phyloP scores from a whole-genome alignment of 2,113 vertebrate genomes.

The Corythornis cristatus region DNA sequence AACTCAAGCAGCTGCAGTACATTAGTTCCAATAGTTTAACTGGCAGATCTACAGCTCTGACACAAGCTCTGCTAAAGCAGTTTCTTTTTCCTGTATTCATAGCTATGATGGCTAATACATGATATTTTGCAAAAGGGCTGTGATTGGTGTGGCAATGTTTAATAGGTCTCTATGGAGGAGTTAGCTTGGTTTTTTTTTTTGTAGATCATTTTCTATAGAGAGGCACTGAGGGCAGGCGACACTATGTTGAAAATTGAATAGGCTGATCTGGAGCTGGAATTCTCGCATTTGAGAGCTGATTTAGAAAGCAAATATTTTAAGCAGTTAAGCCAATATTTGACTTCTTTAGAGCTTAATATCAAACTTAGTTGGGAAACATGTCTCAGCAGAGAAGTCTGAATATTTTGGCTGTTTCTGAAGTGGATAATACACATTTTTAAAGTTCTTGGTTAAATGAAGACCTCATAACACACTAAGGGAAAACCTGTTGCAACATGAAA shows the following conservation, averaged over 20 bases:
- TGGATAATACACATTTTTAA: conserved; percentile 81
- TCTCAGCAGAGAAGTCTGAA: conserved; percentile 90
- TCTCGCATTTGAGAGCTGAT: not conserved
- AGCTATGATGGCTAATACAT: conserved; percentile 57
- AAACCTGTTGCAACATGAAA: conserved; percentile 95
- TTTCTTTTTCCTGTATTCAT: conserved; percentile 63
- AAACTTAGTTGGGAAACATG: conserved; percentile 79
- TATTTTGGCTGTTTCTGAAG: conserved; percentile 87
- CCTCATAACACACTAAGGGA: conserved; percentile 94
- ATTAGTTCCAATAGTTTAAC: conserved; percentile 80
- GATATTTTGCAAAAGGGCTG: conserved; percentile 68
- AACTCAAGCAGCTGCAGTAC: conserved; percentile 74
- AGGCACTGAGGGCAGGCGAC: conserved; percentile 53
- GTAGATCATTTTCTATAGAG: conserved; percentile 68
- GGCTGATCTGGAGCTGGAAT: conserved; percentile 29
- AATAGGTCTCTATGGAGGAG: conserved; percentile 65
- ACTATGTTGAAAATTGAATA: conserved; percentile 46
- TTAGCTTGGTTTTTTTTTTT: conserved; percentile 54
- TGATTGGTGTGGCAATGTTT: conserved; percentile 71
- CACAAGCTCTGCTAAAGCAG: conserved; percentile 56
- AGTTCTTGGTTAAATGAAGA: conserved; percentile 94
- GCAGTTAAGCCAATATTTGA: not conserved
- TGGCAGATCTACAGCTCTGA: conserved; percentile 67
- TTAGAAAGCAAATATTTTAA: conserved; percentile 1
- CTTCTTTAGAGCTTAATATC: not conserved